A percentile compares a stretch with the other conserved stretches of the same genome.
phyloP scores from a whole-genome alignment of 37 sponge, comb jelly and placozoan species.

The Axinella damicornis region DNA sequence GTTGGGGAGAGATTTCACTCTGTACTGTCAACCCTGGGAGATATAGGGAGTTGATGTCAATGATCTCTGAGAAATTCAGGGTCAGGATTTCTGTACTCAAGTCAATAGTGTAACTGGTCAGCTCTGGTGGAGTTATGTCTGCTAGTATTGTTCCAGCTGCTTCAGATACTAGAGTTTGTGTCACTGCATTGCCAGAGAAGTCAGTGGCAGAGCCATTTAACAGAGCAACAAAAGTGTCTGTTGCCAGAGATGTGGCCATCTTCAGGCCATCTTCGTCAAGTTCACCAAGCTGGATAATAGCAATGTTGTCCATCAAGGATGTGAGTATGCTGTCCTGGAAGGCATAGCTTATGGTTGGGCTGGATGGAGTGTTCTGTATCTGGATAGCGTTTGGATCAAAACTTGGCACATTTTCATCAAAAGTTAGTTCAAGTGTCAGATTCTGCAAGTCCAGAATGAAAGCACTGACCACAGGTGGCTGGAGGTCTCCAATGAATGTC shows the following conservation, averaged over 20 bases:
- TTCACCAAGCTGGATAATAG: constrained; percentile 47
- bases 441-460: constrained; percentile 75
- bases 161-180: constrained; percentile 6
- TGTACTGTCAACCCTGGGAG: constrained; percentile 59
- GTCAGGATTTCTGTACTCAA: constrained; percentile 76
- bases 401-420: constrained; percentile 71
- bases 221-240: constrained; percentile 59
- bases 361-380: constrained; percentile 40
- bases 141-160: constrained; percentile 41
- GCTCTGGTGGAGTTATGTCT: constrained; percentile 66
- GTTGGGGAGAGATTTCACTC: constrained; percentile 44
- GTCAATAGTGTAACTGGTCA: constrained; percentile 70
- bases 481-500: constrained; percentile 60
- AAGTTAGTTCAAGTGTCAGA: constrained; percentile 67
- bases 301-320: constrained; percentile 37
- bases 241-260: constrained; percentile 43
- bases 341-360: constrained; percentile 44
- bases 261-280: constrained; percentile 74
- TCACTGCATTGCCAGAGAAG: constrained; percentile 46
- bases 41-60: constrained; percentile 60
- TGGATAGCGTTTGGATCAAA: constrained; percentile 44
- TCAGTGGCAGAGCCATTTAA: constrained; percentile 66
- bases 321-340: constrained; percentile 53
- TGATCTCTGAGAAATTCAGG: constrained; percentile 81
- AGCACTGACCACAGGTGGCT: constrained; percentile 58